Conservation (phyloP, 1,140 invertebrate genomes). For the Lanistes nyassanus region DNA sequence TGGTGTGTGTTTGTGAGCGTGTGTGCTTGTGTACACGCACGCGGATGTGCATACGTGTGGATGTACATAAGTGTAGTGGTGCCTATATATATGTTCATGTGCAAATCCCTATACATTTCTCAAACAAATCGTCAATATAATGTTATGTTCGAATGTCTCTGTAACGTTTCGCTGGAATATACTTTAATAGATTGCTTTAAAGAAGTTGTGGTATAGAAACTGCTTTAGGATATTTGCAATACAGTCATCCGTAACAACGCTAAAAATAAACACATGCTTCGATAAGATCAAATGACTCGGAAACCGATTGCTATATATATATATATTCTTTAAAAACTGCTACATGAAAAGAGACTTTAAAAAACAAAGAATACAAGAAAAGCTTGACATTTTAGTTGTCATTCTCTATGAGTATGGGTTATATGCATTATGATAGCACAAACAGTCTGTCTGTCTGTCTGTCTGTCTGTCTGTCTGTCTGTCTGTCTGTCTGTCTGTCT, state of each 20-base stretch:
- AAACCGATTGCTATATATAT: too few species aligned
- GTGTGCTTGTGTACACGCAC: slow-evolving; percentile 10
- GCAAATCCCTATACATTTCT: neutral
- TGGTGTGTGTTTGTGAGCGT: slow-evolving; percentile 11
- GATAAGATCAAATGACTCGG: too few species aligned
- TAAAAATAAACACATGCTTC: too few species aligned
- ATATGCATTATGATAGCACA: neutral
- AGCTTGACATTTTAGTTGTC: neutral
- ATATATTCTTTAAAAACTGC: too few species aligned
- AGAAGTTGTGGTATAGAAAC: neutral
- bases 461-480: neutral
- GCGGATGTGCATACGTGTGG: neutral
- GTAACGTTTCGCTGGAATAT: neutral
- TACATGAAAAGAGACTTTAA: neutral
- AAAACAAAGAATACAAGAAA: neutral
- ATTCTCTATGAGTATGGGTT: neutral
- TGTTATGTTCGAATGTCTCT: neutral
- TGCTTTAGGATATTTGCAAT: neutral
- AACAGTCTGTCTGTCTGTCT: neutral
- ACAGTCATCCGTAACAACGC: neutral
- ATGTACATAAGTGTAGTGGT: neutral
- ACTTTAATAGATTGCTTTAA: neutral
- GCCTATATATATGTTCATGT: slow-evolving; percentile 1
- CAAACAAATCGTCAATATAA: neutral
- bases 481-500: slow-evolving; percentile 9